Evolutionary conservation across 2,888 invertebrate genomes (phyloP), one percentile per base, ranked within the genome.

Genomic region (Mesopsocus fuscifrons): DNA sequence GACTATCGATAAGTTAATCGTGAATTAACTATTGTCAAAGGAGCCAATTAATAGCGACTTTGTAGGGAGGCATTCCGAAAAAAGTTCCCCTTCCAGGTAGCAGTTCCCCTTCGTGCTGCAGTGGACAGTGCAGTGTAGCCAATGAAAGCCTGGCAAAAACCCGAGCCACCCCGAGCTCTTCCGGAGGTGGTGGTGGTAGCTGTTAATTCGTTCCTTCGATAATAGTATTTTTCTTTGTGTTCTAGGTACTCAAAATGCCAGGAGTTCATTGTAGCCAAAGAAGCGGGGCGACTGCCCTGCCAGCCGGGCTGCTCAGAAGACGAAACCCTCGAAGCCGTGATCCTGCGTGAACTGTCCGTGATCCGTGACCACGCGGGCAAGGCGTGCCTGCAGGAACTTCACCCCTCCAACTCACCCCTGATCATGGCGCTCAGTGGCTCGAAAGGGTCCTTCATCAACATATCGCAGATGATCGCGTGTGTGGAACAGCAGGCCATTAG

Each of bases 381-480:
- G 60, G 83, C 85, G 1, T 97, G 95, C 58, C 75, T 92, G 44
- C 74, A 79, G 13, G 87, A 88, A 56, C 65, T 94, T 13, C 83
- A 83, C 58, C 77, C 80, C 0, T 84, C 82, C 2, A 98, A 98
- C 57, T 85, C 92, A 49, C 94, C 98, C 0, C 71, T 98, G 4
- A 82, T 88, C 42, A 99, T 99, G 98, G 97, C 98, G 0, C 72
- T 94, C 32, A 92, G 91, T 47, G 98, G 98, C 0, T 97, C 97
- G 1, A 98, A 97, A 72, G 95, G 91, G 41, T 97, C 97, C 1
- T 88, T 89, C 58, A 98, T 98, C 63, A 99, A 99, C 62, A 98
- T 98, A 54, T 95, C 95, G 1, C 98, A 99, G 66, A 99, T 99
- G 98, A 94, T 97, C 50, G 94, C 95, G 15, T 97, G 97, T 65